Evolutionary conservation across 2,888 invertebrate genomes (phyloP).

Genomic region (Heliconius cydno): DNA sequence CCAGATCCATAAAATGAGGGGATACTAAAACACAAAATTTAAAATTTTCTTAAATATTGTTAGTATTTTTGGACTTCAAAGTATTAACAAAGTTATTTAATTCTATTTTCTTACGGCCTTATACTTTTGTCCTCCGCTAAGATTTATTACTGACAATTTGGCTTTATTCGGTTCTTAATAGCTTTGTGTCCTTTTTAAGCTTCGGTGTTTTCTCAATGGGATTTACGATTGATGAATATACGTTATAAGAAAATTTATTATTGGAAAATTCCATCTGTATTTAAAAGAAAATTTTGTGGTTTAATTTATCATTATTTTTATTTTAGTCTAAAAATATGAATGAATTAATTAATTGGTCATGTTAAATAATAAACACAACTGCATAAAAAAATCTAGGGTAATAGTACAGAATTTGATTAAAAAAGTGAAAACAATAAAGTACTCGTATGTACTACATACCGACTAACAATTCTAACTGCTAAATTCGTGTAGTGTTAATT

Average conservation of each 20-base stretch:
- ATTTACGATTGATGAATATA: conserved; percentile 21
- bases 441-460: too few relatives aligned
- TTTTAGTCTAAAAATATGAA: too few relatives aligned
- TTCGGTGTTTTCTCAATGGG: conserved; percentile 23
- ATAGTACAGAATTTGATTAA: too few relatives aligned
- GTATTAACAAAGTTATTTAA: conserved; percentile 25
- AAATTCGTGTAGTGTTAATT: too few relatives aligned
- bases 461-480: too few relatives aligned
- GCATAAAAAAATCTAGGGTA: too few relatives aligned
- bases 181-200: conserved; percentile 36
- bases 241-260: neutral
- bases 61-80: conserved; percentile 6
- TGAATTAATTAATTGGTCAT: too few relatives aligned
- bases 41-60: neutral
- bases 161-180: conserved; percentile 28
- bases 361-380: too few relatives aligned
- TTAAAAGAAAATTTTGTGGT: neutral
- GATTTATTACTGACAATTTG: conserved; percentile 33
- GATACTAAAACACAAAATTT: neutral
- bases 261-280: neutral
- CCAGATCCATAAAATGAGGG: neutral
- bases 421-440: too few relatives aligned
- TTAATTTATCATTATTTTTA: neutral
- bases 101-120: conserved; percentile 19
- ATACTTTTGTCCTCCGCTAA: conserved; percentile 29